Conservation (phyloP, 2,113 vertebrate species). For the Eudorcas thomsonii region DNA sequence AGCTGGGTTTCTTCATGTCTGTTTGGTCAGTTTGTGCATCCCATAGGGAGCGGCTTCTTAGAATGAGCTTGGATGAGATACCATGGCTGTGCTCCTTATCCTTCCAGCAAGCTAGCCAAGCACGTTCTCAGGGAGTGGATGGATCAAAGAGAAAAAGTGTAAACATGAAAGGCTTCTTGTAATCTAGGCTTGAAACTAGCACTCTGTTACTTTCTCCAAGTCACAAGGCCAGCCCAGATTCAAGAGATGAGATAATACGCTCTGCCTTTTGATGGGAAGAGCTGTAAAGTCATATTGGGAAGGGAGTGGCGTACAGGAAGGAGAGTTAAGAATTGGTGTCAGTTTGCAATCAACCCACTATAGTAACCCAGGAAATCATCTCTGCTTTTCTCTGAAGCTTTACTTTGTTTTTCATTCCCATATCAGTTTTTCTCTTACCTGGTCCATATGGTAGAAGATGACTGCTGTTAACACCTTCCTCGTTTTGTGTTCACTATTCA, state of each 20-base stretch:
- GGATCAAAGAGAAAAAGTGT: neutral
- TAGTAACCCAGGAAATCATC: neutral
- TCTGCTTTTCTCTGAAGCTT: neutral
- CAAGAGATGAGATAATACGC: neutral
- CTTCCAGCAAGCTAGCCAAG: neutral
- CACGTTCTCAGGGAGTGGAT: neutral
- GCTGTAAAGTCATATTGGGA: neutral
- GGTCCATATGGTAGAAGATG: neutral
- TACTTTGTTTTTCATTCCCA: neutral
- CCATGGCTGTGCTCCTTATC: neutral
- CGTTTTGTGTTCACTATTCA: neutral
- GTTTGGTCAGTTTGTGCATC: neutral
- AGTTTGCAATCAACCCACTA: neutral
- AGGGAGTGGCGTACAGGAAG: neutral
- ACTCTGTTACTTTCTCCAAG: neutral
- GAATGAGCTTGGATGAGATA: neutral
- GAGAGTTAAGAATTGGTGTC: neutral
- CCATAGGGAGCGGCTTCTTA: neutral
- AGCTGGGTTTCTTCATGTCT: neutral
- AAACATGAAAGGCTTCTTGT: neutral
- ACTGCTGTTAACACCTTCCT: neutral
- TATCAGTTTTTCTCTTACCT: neutral
- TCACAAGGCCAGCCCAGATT: neutral
- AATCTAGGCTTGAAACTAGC: neutral
- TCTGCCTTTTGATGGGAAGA: neutral